Conservation (phyloP, 2,888 invertebrate species). For the Cistogaster globosa region DNA sequence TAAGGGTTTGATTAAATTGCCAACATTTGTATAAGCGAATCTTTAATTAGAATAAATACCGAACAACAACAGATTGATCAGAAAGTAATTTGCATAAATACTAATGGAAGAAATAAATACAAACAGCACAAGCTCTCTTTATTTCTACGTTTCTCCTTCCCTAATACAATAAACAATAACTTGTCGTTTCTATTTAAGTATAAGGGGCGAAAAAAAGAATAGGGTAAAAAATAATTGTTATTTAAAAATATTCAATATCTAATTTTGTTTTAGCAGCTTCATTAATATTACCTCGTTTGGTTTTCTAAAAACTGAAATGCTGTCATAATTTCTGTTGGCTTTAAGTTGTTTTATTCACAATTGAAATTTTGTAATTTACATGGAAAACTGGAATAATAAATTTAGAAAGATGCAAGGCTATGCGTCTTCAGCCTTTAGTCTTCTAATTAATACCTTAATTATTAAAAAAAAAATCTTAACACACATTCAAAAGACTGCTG, state of each 20-base stretch:
- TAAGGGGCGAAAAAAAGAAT: not conserved
- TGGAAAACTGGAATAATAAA: no score
- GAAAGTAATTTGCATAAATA: slow-evolving; percentile 67
- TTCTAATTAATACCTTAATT: no score
- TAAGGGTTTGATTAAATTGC: not conserved
- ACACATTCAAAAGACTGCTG: no score
- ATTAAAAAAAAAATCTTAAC: no score
- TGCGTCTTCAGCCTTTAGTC: no score
- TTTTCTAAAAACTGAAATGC: no score
- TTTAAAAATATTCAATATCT: not conserved
- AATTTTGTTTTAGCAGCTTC: no score
- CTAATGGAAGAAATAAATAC: slow-evolving; percentile 1
- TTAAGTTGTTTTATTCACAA: no score
- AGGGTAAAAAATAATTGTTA: not conserved
- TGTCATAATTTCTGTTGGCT: no score
- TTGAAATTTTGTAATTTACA: no score
- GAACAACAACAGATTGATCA: slow-evolving; percentile 70
- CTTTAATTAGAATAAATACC: slow-evolving; percentile 68
- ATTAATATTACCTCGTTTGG: no score
- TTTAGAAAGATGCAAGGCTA: no score
- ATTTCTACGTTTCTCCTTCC: not conserved
- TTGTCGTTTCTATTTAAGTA: not conserved
- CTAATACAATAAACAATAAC: not conserved
- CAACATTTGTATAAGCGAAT: not conserved
- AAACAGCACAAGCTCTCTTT: not conserved